Conservation (phyloP, 2,888 invertebrate species). For the Belgica antarctica region DNA sequence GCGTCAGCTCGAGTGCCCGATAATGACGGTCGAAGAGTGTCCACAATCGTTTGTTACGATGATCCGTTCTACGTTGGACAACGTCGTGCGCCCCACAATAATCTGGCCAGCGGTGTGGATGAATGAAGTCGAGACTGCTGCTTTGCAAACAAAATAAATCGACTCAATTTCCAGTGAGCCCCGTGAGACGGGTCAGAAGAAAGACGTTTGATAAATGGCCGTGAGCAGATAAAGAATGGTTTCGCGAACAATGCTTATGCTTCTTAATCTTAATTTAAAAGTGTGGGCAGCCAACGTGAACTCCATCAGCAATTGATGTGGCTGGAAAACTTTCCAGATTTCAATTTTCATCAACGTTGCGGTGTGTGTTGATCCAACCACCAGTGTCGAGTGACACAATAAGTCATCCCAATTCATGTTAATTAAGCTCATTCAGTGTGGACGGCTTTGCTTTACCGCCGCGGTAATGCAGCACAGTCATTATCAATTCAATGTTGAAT, state of each 20-base stretch:
- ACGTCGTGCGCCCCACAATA: background rate
- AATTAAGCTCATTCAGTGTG: constrained; percentile 14
- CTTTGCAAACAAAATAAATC: constrained; percentile 5
- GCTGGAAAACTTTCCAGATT: background rate
- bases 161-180: background rate
- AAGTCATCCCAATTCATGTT: constrained; percentile 4
- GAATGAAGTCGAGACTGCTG: background rate
- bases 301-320: background rate
- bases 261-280: constrained; percentile 15
- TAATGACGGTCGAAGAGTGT: background rate
- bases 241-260: constrained; percentile 1
- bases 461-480: background rate
- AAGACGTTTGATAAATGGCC: background rate
- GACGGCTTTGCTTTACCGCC: background rate
- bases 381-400: constrained; percentile 16
- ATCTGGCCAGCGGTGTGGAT: background rate
- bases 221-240: background rate
- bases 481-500: background rate
- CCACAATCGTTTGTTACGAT: background rate
- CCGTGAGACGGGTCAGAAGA: background rate
- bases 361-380: constrained; percentile 19
- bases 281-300: background rate
- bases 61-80: background rate
- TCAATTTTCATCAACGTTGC: background rate
- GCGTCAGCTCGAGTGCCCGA: background rate